Evolutionary conservation across 2,888 invertebrate species (phyloP), one percentile per base, ranked within the genome.

Genomic region (Chrysolina americana): DNA sequence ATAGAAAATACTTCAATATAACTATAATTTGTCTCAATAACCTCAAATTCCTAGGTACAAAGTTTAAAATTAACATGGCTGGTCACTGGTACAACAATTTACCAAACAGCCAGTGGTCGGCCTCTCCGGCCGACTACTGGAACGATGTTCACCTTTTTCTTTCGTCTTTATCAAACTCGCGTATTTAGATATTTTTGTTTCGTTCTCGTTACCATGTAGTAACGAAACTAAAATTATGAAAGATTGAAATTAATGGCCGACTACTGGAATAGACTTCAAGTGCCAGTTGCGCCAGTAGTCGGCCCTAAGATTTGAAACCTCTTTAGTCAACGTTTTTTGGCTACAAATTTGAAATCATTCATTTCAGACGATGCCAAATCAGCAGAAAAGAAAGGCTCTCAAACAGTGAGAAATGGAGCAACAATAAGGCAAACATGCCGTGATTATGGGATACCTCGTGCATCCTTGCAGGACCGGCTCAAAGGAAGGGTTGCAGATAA

Each of bases 381-480:
- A 44, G 11, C 68, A 17, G 9, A 73, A 76, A 71, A 36, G 28
- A 28, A 28, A 28, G 28, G 75, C 73, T 21, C 65, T 76, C 47
- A 68, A 75, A 65, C 64, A 65, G 65, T 75, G 13, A 68, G 53
- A 69, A 69, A 73, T 73, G 75, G 72, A 44, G 70, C 66, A 15
- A 62, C 19, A 76, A 76, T 75, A 64, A 50, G 70, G 36, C 17
- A 73, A 76, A 50, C 73, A 47, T 66, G 73, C 65, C 59, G 70
- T 53, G 65, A 73, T 21, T 70, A 70, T 48, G 71, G 70, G 3
- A 53, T 77, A 36, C 74, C 74, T 15, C 62, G 71, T 41, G 65
- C 76, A 47, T 64, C 76, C 9, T 47, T 74, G 15, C 74, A 76
- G 76, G 72, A 76, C 74, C 74, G 70, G 56, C 66, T 77, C 70